A percentile compares a stretch with the other conserved stretches of the same genome.
These are phyloP conservation scores for Nannospalax galili DNA, from an alignment of 2,113 vertebrate species.

Conservation along the genomic window DNA sequence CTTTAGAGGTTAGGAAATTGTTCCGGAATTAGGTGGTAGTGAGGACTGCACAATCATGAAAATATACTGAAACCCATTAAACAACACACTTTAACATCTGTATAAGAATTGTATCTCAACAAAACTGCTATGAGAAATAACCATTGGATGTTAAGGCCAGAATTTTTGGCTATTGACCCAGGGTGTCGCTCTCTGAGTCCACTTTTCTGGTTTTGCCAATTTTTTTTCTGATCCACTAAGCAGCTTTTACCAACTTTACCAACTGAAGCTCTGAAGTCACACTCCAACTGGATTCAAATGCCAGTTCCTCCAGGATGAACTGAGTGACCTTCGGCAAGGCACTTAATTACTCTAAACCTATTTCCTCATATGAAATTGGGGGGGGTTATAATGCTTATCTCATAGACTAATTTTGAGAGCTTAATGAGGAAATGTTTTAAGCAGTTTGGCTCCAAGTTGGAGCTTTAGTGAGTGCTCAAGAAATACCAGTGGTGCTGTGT, in stretches of 20 bases:
- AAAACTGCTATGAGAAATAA: not conserved
- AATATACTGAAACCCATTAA: conserved; percentile 2
- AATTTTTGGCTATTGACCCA: not conserved
- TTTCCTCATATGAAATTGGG: conserved; percentile 39
- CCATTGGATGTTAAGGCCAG: not conserved
- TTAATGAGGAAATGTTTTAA: conserved; percentile 25
- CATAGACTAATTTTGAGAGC: not conserved
- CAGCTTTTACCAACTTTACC: not conserved
- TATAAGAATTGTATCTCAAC: conserved; percentile 1
- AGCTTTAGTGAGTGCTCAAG: not conserved
- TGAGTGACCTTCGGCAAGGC: not conserved
- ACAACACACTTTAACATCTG: not conserved
- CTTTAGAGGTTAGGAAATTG: not conserved
- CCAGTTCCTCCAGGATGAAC: not conserved
- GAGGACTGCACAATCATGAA: not conserved
- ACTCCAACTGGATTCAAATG: conserved; percentile 16
- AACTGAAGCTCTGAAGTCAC: not conserved
- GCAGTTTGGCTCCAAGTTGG: not conserved
- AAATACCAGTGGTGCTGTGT: conserved; percentile 5
- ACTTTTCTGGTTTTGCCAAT: not conserved
- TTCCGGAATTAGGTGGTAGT: not conserved
- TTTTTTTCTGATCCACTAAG: not conserved
- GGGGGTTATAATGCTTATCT: not conserved
- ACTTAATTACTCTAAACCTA: conserved; percentile 27
- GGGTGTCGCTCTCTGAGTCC: not conserved